A percentile compares a stretch with the other conserved stretches of the same genome.
Conservation (phyloP, 1,140 invertebrate species). For the Bombus balteatus region DNA sequence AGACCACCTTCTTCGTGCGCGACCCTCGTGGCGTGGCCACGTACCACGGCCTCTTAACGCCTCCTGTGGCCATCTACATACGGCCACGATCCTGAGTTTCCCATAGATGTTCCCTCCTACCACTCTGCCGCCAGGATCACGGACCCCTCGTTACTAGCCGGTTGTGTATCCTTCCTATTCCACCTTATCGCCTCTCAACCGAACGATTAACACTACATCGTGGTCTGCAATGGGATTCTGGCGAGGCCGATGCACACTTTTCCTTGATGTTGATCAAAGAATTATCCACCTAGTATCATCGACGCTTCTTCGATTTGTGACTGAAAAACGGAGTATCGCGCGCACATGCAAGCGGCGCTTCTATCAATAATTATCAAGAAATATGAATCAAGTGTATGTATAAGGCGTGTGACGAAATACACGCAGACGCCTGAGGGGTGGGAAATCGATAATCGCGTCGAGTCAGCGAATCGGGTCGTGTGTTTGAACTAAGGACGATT, state of each 20-base stretch:
- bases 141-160: conserved; percentile 62
- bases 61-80: conserved; percentile 74
- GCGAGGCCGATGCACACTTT: conserved; percentile 10
- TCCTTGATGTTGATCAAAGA: conserved; percentile 20
- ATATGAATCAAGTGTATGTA: too few species aligned
- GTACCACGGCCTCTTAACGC: conserved; percentile 66
- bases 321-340: too few species aligned
- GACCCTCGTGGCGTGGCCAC: conserved; percentile 54
- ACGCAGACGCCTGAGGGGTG: background rate
- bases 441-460: conserved; percentile 30
- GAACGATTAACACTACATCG: conserved; percentile 55
- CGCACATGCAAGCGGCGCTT: background rate
- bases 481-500: conserved; percentile 34
- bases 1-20: conserved; percentile 74
- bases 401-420: background rate
- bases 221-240: conserved; percentile 36
- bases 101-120: conserved; percentile 67
- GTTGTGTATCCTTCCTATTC: conserved; percentile 60
- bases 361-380: background rate
- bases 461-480: background rate
- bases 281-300: background rate
- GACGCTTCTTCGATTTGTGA: too few species aligned
- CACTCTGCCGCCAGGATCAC: conserved; percentile 52
- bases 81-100: conserved; percentile 72
- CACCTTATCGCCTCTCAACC: conserved; percentile 57